Base-by-base conservation (phyloP, 2,797 vertebrate species). In the Lagocephalus sceleratus region DNA sequence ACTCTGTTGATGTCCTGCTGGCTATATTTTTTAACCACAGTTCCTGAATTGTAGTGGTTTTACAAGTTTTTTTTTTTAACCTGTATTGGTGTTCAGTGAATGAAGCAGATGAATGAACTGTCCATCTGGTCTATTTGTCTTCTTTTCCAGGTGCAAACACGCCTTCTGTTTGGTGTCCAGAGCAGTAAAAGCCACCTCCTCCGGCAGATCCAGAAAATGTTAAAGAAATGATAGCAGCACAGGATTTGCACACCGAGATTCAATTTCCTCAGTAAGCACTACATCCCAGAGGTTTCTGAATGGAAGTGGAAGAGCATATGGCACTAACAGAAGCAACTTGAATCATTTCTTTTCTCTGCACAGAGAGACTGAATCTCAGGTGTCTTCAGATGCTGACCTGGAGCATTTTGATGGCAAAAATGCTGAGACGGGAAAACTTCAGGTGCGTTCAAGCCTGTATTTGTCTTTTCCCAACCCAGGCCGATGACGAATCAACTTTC, bases 311-410 rank as follows among this genome's bases (percentile, higher is more conserved):
- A 35, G 32, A 35, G 32, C 32, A 14, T 35, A 14, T 11, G 32
- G 14, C 32, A 11, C 11, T 35, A 14, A 35, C 2, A 10, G 11
- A 35, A 35, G 32, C 32, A 14, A 3, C 32, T 35, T 14, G 11
- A 35, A 50, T 62, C 20, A 45, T 40, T 68, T 26, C 1, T 75
- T n/a, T 66, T 16, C 64, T 45, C 14, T 83, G 81, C 64, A 66
- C 82, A 98, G 95, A 92, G 95, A 95, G 85, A 90, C 92, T 85
- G 94, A 96, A 80, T 93, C 94, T 66, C 94, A 94, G 86, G 92
- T 95, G 77, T 95, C 94, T 82, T 95, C 94, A 3, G 94, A 96
- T 88, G 94, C 93, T 78, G 95, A 97, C 85, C 91, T 95, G 82
- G 95, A 98, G 76, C 94, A 97, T 85, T 90, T 86, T 51, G 94